Conservation (phyloP, 2,888 invertebrate genomes). For the Stegophylla sp. region DNA sequence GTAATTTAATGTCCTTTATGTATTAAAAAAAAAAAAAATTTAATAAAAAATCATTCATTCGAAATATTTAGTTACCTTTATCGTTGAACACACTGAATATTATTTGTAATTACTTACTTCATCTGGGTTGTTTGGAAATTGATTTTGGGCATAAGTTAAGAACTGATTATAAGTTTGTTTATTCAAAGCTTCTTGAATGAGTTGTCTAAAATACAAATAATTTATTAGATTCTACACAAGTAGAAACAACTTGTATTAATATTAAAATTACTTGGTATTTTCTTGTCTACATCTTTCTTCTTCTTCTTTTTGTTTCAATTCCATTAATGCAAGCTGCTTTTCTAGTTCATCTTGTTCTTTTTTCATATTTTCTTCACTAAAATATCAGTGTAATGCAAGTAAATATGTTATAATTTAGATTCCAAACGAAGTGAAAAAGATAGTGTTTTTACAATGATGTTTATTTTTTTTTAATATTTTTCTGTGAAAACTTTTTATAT, state of each 20-base stretch:
- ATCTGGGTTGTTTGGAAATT: slow-evolving; percentile 69
- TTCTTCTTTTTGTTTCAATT: slow-evolving; percentile 71
- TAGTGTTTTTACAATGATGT: too few relatives aligned
- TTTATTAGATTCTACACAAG: slow-evolving; percentile 18
- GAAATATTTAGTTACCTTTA: too few relatives aligned
- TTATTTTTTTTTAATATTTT: too few relatives aligned
- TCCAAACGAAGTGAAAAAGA: too few relatives aligned
- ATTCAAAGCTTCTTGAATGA: slow-evolving; percentile 95
- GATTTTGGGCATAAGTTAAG: slow-evolving; percentile 91
- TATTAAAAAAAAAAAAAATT: too few relatives aligned
- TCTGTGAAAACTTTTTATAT: too few relatives aligned
- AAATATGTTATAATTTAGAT: neutral
- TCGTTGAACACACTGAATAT: too few relatives aligned
- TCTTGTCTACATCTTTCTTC: slow-evolving; percentile 72
- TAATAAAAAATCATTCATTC: too few relatives aligned
- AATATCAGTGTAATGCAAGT: too few relatives aligned
- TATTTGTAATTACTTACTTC: slow-evolving; percentile 68
- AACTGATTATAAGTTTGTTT: slow-evolving; percentile 92
- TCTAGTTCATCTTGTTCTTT: slow-evolving; percentile 70
- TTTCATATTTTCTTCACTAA: slow-evolving; percentile 69
- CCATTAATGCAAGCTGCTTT: slow-evolving; percentile 65
- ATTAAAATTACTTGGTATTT: slow-evolving; percentile 63
- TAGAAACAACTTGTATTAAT: neutral
- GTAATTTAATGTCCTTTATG: too few relatives aligned
- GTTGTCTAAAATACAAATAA: slow-evolving; percentile 68